Evolutionary conservation across 1,140 invertebrate species (phyloP).

Genomic region (Macrosteles quadrilineatus): DNA sequence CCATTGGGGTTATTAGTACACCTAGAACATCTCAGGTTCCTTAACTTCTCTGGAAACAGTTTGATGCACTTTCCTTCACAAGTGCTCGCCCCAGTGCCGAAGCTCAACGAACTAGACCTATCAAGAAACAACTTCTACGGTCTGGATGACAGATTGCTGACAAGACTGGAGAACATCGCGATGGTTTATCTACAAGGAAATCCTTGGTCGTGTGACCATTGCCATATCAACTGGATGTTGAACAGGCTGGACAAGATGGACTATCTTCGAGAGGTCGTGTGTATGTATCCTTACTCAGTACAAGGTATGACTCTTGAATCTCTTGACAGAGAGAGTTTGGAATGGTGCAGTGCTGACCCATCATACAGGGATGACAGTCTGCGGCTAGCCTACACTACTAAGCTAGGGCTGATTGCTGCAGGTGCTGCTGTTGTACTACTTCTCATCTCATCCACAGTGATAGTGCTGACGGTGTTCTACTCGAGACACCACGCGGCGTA

Average conservation of each 20-base stretch:
- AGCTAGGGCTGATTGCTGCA: constrained; percentile 60
- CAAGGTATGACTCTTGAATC: constrained; percentile 54
- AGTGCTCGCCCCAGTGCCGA: constrained; percentile 56
- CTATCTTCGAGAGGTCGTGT: constrained; percentile 45
- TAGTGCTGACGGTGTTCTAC: constrained; percentile 57
- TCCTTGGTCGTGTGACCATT: constrained; percentile 68
- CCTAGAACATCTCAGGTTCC: constrained; percentile 54
- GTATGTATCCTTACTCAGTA: constrained; percentile 53
- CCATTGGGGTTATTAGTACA: constrained; percentile 56
- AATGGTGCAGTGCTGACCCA: constrained; percentile 52
- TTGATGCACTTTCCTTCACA: constrained; percentile 58
- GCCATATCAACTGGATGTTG: constrained; percentile 59
- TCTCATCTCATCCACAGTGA: constrained; percentile 54
- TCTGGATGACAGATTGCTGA: constrained; percentile 58
- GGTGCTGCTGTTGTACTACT: constrained; percentile 53
- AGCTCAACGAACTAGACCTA: constrained; percentile 61
- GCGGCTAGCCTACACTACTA: constrained; percentile 54
- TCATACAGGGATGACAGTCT: constrained; percentile 42
- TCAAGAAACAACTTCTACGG: constrained; percentile 62
- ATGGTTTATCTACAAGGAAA: constrained; percentile 61
- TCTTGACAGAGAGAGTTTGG: constrained; percentile 53
- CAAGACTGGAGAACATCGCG: constrained; percentile 53
- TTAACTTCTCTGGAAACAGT: constrained; percentile 60
- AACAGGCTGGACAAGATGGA: constrained; percentile 55
- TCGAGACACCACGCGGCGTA: constrained; percentile 64